phyloP scores from a whole-genome alignment of 2,888 invertebrate species.

The Limnephilus marmoratus region DNA sequence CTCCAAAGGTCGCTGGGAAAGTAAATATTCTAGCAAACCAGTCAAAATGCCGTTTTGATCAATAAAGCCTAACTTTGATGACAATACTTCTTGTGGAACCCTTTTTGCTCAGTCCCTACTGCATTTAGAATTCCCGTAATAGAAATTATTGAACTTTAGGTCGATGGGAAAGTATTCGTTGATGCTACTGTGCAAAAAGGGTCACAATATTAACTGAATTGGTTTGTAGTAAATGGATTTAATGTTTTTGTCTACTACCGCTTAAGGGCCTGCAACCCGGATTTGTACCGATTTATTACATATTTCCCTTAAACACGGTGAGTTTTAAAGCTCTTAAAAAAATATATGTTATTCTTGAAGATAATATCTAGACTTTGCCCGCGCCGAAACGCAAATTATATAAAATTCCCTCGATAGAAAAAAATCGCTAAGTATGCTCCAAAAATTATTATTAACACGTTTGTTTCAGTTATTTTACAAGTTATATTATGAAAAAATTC shows the following conservation, averaged over 20 bases:
- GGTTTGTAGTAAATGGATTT: not conserved
- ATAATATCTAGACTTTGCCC: too few relatives aligned
- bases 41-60: not conserved
- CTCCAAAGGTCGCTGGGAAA: conserved; percentile 23
- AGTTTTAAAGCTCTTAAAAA: too few relatives aligned
- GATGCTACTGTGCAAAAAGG: not conserved
- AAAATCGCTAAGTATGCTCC: too few relatives aligned
- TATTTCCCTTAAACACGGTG: too few relatives aligned
- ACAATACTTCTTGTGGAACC: not conserved
- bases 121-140: not conserved
- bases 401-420: too few relatives aligned
- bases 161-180: not conserved
- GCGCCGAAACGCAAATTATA: too few relatives aligned
- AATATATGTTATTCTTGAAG: too few relatives aligned
- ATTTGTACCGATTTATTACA: too few relatives aligned
- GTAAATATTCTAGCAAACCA: not conserved
- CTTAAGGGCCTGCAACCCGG: too few relatives aligned
- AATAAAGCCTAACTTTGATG: not conserved
- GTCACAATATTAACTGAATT: not conserved
- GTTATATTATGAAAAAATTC: too few relatives aligned
- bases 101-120: not conserved
- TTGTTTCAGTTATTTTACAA: too few relatives aligned
- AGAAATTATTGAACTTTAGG: not conserved
- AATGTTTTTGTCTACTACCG: not conserved
- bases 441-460: too few relatives aligned